Evolutionary conservation across 2,888 invertebrate species (phyloP).

Genomic region (Zootermopsis nevadensis): DNA sequence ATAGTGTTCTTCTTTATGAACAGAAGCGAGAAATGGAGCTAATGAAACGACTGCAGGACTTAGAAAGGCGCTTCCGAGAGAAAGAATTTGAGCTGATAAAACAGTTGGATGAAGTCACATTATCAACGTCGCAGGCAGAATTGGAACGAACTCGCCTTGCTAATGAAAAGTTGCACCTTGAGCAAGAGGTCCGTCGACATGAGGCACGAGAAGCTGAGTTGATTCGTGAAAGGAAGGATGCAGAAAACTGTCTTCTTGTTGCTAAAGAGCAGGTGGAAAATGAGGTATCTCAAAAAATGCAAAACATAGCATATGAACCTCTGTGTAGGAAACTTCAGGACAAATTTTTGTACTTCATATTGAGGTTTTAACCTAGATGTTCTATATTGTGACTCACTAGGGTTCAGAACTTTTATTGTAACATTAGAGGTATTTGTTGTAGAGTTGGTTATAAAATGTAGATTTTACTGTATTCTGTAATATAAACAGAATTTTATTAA

Average conservation of each 20-base stretch:
- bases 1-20: neutral
- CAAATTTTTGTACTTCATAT: too few species aligned
- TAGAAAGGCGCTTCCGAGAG: slow-evolving; percentile 22
- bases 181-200: slow-evolving; percentile 70
- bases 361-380: too few species aligned
- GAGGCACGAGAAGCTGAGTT: slow-evolving; percentile 55
- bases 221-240: slow-evolving; percentile 23
- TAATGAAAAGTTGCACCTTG: slow-evolving; percentile 75
- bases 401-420: too few species aligned
- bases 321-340: too few species aligned
- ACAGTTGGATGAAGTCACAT: slow-evolving; percentile 77
- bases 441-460: too few species aligned
- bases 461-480: too few species aligned
- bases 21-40: slow-evolving; percentile 25
- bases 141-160: slow-evolving; percentile 79
- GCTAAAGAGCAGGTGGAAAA: slow-evolving; percentile 60
- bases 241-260: slow-evolving; percentile 18
- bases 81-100: slow-evolving; percentile 57
- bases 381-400: too few species aligned
- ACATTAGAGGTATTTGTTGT: too few species aligned
- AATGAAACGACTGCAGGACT: slow-evolving; percentile 56
- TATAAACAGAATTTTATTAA: too few species aligned
- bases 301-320: neutral
- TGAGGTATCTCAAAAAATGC: slow-evolving; percentile 56
- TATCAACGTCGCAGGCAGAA: slow-evolving; percentile 80